Base-by-base conservation (phyloP, 2,888 invertebrate genomes). In the Drosophila nigricruria region DNA sequence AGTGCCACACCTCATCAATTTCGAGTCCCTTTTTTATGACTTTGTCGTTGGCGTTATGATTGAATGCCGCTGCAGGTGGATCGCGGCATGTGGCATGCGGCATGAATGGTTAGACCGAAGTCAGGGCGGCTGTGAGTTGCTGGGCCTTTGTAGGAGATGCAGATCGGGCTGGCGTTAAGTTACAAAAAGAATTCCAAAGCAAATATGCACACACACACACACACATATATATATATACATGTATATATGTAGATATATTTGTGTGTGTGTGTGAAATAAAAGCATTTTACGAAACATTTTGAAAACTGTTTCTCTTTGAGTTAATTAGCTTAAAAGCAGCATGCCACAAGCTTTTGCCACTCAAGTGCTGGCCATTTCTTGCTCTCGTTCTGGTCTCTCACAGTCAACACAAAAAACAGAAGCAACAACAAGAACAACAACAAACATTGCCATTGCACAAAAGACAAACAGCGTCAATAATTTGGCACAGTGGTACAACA, bases 1-100 rank as follows among this genome's bases (percentile, higher is more conserved):
- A 70, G 75, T 76, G 85, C 81, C 81, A 78, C 85, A 81, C 79
- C 82, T 85, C 85, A 85, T 83, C 79, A 83, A 88, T 88, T 83
- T 79, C 16, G 52, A 67, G 78, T 77, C 52, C 42, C 69, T 58
- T 68, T 81, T 65, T 63, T 79, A 82, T 82, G 74, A 67, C 70
- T 77, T 79, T 81, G 73, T 71, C 85, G 70, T 76, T 76, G 73
- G 68, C 74, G 79, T 77, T 77, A 79, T 77, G 77, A 77, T 77
- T 79, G 77, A 77, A 70, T 77, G 77, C 74, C 50, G 32, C 64
- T 77, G 77, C 77, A 77, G 77, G 77, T 77, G 77, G 75, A 77
- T 30, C n/a, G 25, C 36, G 61, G 59, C 49, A 42, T 23, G 63
- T 14, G 62, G 49, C 63, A 57, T 45, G 16, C 45, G 45, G 34